phyloP scores from a whole-genome alignment of 2,888 invertebrate genomes.

The Serrognathus titanus region DNA sequence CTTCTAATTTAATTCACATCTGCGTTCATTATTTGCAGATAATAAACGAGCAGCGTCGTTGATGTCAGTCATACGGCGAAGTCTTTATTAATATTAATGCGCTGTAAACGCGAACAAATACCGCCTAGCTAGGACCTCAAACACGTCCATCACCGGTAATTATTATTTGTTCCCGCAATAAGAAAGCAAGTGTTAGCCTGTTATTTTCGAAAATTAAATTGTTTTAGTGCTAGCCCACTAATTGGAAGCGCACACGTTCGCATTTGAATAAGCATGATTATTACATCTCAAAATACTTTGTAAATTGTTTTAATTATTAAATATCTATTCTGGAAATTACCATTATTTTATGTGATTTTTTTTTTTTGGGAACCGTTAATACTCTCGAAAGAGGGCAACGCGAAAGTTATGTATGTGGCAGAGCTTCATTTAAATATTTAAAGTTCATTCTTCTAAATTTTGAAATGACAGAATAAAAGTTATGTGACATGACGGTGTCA shows the following conservation, averaged over 20 bases:
- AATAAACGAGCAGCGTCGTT: conserved; percentile 11
- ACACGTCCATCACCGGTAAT: conserved; percentile 21
- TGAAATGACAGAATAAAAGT: too few relatives aligned
- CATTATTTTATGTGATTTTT: neutral
- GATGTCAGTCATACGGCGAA: conserved; percentile 10
- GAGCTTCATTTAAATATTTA: too few relatives aligned
- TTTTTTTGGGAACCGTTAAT: too few relatives aligned
- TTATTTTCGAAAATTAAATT: conserved; percentile 16
- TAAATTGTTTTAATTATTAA: conserved; percentile 3
- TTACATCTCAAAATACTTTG: conserved; percentile 16
- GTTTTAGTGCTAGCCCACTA: conserved; percentile 12
- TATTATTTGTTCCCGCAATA: conserved; percentile 20
- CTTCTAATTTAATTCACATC: conserved; percentile 15
- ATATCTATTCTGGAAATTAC: conserved; percentile 1
- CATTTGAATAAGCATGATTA: conserved; percentile 11
- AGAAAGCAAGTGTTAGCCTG: conserved; percentile 20
- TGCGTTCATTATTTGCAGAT: conserved; percentile 12
- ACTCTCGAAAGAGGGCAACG: too few relatives aligned
- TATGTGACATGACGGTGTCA: conserved; percentile 12
- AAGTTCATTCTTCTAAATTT: too few relatives aligned
- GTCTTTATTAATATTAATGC: conserved; percentile 16
- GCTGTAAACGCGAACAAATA: conserved; percentile 24
- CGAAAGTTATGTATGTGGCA: too few relatives aligned
- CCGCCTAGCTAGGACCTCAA: conserved; percentile 18
- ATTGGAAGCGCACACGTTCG: conserved; percentile 11